Conservation (phyloP, 53 echinoderm and acorn worm species). For the Zoroaster sp. region DNA sequence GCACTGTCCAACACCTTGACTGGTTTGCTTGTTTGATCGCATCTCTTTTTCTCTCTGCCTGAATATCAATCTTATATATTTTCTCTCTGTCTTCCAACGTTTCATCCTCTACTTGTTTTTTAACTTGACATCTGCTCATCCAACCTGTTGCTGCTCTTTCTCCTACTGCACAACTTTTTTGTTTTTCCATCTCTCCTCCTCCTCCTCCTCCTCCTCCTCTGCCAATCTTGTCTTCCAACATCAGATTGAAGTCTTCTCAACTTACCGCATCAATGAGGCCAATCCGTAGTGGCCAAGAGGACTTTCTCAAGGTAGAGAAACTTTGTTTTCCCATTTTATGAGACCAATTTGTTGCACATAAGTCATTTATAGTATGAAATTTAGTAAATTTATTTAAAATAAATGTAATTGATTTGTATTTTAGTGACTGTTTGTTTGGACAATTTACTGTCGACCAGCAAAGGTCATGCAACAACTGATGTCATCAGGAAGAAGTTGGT, state of each 20-base stretch:
- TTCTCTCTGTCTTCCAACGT: background rate
- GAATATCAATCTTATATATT: too few relatives aligned
- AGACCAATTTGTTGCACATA: too few relatives aligned
- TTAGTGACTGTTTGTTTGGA: too few relatives aligned
- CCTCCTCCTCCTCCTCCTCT: background rate
- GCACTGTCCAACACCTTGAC: background rate
- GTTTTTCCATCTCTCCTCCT: background rate
- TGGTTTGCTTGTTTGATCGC: background rate
- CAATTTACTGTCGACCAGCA: too few relatives aligned
- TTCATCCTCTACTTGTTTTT: background rate
- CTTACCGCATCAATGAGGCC: slow-evolving; percentile 34
- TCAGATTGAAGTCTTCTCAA: slow-evolving; percentile 50
- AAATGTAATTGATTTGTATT: too few relatives aligned
- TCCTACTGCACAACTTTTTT: background rate
- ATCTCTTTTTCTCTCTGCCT: background rate
- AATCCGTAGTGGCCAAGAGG: background rate
- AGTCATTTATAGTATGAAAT: too few relatives aligned
- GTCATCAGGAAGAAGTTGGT: too few relatives aligned
- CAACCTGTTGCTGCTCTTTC: background rate
- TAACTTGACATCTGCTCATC: background rate
- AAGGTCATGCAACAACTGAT: too few relatives aligned
- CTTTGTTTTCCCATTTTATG: too few relatives aligned
- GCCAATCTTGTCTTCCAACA: background rate
- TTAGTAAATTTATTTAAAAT: too few relatives aligned
- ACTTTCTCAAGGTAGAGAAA: background rate